Evolutionary conservation across 2,113 vertebrate genomes (phyloP).

Genomic region (Sceloporus undulatus): DNA sequence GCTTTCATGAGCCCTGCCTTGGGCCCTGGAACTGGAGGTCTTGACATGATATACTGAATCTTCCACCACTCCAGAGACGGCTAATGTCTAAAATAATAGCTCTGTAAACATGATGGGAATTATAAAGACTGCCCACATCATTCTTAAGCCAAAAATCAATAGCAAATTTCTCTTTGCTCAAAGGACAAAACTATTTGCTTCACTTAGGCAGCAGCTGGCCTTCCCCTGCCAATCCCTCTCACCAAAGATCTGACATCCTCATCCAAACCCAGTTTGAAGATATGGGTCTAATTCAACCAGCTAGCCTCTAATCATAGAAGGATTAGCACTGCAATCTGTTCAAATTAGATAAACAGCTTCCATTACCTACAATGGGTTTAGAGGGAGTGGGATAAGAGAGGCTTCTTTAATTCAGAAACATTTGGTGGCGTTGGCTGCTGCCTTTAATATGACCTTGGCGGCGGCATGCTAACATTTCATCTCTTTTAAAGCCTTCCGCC

Average conservation of each 20-base stretch:
- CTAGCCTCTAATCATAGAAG: conserved; percentile 66
- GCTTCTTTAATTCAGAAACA: conserved; percentile 69
- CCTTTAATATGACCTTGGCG: conserved; percentile 61
- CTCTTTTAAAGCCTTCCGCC: background rate
- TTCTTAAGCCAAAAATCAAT: conserved; percentile 71
- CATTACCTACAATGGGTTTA: conserved; percentile 50
- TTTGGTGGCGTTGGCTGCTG: conserved; percentile 34
- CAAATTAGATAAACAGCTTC: conserved; percentile 70
- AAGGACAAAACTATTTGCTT: conserved; percentile 64
- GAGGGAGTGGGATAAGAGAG: conserved; percentile 18
- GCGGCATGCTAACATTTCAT: background rate
- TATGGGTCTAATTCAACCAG: conserved; percentile 58
- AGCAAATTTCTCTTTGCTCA: conserved; percentile 53
- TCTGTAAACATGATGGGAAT: conserved; percentile 50
- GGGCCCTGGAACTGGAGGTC: conserved; percentile 32
- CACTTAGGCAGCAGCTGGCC: conserved; percentile 30
- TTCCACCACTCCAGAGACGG: conserved; percentile 30
- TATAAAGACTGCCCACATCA: conserved; percentile 40
- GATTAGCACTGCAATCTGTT: conserved; percentile 70
- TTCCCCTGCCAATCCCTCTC: background rate
- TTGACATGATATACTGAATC: background rate
- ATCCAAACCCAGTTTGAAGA: conserved; percentile 56
- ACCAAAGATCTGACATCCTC: conserved; percentile 23
- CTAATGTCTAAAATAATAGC: conserved; percentile 61
- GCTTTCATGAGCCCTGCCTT: conserved; percentile 9